phyloP scores from a whole-genome alignment of 2,113 vertebrate genomes.

The Actenoides lindsayi region DNA sequence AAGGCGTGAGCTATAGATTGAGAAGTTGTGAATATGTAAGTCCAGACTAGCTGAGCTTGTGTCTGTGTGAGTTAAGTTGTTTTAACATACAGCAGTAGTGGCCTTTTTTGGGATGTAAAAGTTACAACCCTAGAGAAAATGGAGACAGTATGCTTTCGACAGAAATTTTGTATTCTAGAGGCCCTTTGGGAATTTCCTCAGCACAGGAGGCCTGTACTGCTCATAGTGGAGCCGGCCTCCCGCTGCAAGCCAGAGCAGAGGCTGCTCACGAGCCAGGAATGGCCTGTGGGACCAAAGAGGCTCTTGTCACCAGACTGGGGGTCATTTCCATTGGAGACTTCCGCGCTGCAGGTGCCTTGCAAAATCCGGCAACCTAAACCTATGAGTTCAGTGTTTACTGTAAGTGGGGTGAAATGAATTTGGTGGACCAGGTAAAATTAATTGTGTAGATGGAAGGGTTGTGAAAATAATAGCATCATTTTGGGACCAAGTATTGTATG shows the following conservation, averaged over 20 bases:
- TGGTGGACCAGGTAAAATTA: not conserved
- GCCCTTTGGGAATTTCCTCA: not conserved
- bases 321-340: not conserved
- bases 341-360: not conserved
- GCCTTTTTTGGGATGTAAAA: not conserved
- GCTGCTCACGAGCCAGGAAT: not conserved
- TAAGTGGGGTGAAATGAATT: not conserved
- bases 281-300: too few relatives aligned
- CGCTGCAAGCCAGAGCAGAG: accelerated
- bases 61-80: not conserved
- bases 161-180: not conserved
- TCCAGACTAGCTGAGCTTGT: not conserved
- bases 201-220: not conserved
- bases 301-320: not conserved
- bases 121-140: not conserved
- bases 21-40: not conserved
- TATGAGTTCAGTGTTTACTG: not conserved
- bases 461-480: not conserved
- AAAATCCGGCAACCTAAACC: not conserved
- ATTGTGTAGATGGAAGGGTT: not conserved
- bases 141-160: not conserved
- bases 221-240: not conserved
- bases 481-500: not conserved
- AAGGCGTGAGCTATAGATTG: not conserved
- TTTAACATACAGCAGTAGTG: accelerated